Conservation (phyloP, 1,140 invertebrate genomes). For the Camponotus floridanus region DNA sequence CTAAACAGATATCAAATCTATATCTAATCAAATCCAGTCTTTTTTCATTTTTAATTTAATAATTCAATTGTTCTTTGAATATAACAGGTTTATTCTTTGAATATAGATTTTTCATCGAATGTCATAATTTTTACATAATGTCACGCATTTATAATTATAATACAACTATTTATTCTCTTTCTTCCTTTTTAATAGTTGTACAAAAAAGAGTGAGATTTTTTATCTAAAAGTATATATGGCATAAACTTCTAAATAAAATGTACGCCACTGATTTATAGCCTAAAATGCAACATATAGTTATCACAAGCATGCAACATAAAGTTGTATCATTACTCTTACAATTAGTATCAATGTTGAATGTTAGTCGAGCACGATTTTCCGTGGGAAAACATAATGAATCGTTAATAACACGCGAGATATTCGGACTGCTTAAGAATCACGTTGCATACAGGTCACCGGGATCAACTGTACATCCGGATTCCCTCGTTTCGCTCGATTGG, state of each 20-base stretch:
- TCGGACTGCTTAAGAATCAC: slow-evolving; percentile 21
- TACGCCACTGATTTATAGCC: neutral
- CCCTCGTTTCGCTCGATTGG: slow-evolving; percentile 35
- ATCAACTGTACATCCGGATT: slow-evolving; percentile 1
- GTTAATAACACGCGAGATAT: slow-evolving; percentile 30
- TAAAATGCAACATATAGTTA: slow-evolving; percentile 24
- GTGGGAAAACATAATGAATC: slow-evolving; percentile 20
- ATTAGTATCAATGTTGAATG: slow-evolving; percentile 11
- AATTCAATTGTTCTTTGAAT: neutral
- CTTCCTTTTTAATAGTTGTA: neutral
- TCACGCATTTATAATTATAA: neutral
- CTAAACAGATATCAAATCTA: neutral
- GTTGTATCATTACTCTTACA: neutral
- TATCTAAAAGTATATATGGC: neutral
- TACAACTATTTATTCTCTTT: neutral
- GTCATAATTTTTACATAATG: neutral
- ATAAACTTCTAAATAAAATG: neutral
- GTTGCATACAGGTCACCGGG: neutral
- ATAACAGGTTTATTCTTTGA: neutral
- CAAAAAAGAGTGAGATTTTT: neutral
- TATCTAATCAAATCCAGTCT: neutral
- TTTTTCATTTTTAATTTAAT: neutral
- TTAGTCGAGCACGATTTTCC: slow-evolving; percentile 1
- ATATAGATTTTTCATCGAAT: no score
- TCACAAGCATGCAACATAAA: no score